Evolutionary conservation across 1,140 invertebrate species (phyloP).

Genomic region (Eumaeus atala): DNA sequence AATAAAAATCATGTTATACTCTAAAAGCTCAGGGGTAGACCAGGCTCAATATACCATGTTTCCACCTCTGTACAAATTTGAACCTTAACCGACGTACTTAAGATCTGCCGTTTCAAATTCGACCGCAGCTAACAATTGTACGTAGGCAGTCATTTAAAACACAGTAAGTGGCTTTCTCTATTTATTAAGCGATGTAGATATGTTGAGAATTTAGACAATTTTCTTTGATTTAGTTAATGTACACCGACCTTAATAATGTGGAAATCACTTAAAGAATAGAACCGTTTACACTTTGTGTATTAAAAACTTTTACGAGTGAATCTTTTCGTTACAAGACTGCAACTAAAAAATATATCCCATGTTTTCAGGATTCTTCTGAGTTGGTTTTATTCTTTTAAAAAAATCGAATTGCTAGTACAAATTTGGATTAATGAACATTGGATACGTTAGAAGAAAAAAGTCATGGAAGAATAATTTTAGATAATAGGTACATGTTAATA

Average conservation of each 20-base stretch:
- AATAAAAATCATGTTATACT: conserved; percentile 27
- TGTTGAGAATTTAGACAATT: conserved; percentile 23
- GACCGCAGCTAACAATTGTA: conserved; percentile 4
- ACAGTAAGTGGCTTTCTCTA: conserved; percentile 30
- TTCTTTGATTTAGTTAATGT: conserved; percentile 9
- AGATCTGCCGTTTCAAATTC: background rate
- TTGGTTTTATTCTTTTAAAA: no score
- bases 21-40: conserved; percentile 20
- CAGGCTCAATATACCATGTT: background rate
- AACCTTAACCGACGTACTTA: conserved; percentile 13
- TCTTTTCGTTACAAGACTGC: no score
- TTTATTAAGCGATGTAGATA: conserved; percentile 40
- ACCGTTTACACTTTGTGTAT: no score
- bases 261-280: background rate
- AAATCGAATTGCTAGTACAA: no score
- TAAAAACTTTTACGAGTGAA: no score
- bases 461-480: no score
- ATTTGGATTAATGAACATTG: no score
- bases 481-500: no score
- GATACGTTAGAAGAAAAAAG: no score
- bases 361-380: no score
- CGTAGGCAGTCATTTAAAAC: conserved; percentile 25
- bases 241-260: background rate
- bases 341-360: no score
- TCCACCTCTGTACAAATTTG: conserved; percentile 4